Conservation (phyloP, 2,113 vertebrate species). For the Mustela nigripes region DNA sequence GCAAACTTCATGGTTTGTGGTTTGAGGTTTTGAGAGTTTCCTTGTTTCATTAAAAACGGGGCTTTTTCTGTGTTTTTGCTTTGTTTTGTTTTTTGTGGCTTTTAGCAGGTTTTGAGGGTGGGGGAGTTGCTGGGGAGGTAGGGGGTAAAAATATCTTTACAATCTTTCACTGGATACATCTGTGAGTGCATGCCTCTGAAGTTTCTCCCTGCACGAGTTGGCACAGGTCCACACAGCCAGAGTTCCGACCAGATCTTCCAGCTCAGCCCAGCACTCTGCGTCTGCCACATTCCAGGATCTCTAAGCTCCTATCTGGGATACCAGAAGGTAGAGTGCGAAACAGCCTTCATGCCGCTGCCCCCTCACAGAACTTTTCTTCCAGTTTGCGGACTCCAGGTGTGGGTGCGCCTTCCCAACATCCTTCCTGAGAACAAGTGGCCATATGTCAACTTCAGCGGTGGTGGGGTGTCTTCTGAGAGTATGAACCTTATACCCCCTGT, state of each 20-base stretch:
- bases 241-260: neutral
- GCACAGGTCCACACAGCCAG: neutral
- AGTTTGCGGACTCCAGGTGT: neutral
- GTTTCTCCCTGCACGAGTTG: neutral
- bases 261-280: fast-evolving
- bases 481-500: neutral
- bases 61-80: constrained; percentile 46
- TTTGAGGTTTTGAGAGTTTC: constrained; percentile 66
- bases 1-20: constrained; percentile 58
- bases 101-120: neutral
- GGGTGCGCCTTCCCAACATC: neutral
- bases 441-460: neutral
- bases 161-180: neutral
- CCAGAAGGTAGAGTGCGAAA: neutral
- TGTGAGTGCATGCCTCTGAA: neutral
- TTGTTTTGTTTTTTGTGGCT: neutral
- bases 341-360: neutral
- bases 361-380: neutral
- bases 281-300: neutral
- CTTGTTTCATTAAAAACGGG: constrained; percentile 70
- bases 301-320: neutral
- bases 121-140: neutral
- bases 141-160: neutral
- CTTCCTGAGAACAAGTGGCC: neutral
- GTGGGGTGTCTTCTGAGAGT: neutral